Base-by-base conservation (phyloP, 2,888 invertebrate species). In the Cataglyphis cursor region DNA sequence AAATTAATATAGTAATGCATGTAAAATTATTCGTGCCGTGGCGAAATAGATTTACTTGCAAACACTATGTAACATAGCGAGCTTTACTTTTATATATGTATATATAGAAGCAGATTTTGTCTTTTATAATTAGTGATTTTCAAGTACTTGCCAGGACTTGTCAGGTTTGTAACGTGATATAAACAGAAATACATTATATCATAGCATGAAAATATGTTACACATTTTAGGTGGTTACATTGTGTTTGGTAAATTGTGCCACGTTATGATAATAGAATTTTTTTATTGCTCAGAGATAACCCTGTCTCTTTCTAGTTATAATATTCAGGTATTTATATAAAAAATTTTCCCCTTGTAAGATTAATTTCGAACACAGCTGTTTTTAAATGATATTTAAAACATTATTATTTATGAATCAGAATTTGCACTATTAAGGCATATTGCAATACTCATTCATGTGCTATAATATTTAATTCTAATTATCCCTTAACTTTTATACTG, bases 181-280 rank as follows among this genome's bases (percentile, higher is more conserved):
- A 31, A 75, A 51, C 54, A n/a, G 18, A 80, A 35, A 51, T 35
- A 70, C n/a, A 15, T 70, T 68, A 28, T 41, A 59, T n/a, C n/a
- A 61, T 74, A 81, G 75, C 21, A n/a, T 81, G 75, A n/a, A 81
- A 38, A 48, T 74, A 38, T 18, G 12, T 57, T 31, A 54, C 54
- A 74, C 35, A 41, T 12, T 41, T 12, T 41, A 68, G 28, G 78
- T 64, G 15, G 81, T 88, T 89, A 90, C 86, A 87, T 89, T 81
- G 84, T 87, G 89, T 88, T 83, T 48, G 81, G 76, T 90, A 90
- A 91, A 90, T 91, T 88, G 59, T 91, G 90, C 91, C 91, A 91
- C 90, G 87, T 85, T 65, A 76, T 82, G 64, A 78, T 85, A 76
- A 85, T 86, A 88, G 31, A 88, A 28, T 68, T 83, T 74, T 85